Percentiles rank a stretch among this genome's conserved stretches.
These are phyloP conservation scores for Actinia tenebrosa DNA, from an alignment of 64 coral and sea anemone genomes.

Conservation along the genomic window DNA sequence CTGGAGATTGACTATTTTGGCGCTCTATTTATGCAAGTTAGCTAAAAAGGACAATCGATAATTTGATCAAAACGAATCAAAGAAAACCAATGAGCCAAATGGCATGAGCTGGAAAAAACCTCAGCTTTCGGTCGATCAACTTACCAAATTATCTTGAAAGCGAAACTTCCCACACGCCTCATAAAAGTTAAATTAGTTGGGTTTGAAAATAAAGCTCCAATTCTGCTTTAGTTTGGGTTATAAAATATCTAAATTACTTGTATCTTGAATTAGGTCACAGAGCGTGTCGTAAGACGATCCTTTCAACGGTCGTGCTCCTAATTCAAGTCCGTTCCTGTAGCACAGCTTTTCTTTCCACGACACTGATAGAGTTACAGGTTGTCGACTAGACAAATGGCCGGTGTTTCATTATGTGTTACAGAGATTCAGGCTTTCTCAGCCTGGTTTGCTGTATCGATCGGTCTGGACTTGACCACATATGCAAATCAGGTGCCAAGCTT, in stretches of 20 bases:
- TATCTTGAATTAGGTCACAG: background rate
- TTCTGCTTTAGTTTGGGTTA: background rate
- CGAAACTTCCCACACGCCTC: background rate
- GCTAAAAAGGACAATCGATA: constrained; percentile 3
- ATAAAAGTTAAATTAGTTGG: background rate
- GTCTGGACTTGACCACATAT: background rate
- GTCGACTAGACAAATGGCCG: background rate
- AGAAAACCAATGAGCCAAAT: background rate
- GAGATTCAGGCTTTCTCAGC: background rate
- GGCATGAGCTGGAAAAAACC: background rate
- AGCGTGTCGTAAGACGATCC: constrained; percentile 8
- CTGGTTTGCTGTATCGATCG: background rate
- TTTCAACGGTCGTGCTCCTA: background rate
- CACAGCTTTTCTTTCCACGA: background rate
- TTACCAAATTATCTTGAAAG: constrained; percentile 6
- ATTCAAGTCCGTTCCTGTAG: constrained; percentile 2
- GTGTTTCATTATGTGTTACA: background rate
- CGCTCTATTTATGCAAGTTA: background rate
- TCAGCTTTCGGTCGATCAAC: background rate
- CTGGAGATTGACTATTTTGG: background rate
- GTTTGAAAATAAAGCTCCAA: background rate
- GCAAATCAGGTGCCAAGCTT: constrained; percentile 3
- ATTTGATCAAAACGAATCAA: background rate
- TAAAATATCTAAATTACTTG: background rate
- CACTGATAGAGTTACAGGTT: background rate